phyloP scores from a whole-genome alignment of 2,113 vertebrate species.

The Fukomys damarensis region DNA sequence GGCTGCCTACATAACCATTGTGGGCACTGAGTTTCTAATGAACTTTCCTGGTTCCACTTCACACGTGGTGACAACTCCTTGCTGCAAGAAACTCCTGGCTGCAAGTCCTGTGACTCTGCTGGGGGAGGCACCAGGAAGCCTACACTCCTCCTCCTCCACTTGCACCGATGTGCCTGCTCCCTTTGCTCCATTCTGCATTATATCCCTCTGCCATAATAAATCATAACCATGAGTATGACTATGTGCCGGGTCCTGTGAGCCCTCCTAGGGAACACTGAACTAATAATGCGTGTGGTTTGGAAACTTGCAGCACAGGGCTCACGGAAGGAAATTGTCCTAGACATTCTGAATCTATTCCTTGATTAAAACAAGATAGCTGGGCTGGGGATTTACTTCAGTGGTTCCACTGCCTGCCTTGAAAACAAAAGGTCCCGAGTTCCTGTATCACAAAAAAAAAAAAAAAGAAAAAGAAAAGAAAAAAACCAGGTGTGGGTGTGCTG shows the following conservation, averaged over 20 bases:
- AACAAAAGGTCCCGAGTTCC: no score
- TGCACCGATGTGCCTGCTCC: not conserved
- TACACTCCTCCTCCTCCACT: not conserved
- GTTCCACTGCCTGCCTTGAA: no score
- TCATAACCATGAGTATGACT: not conserved
- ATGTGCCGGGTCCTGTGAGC: not conserved
- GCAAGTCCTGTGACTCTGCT: not conserved
- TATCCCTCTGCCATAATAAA: not conserved
- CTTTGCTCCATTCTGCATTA: not conserved
- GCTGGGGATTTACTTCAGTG: no score
- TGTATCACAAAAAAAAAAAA: no score
- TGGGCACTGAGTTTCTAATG: not conserved
- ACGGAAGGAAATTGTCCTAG: not conserved
- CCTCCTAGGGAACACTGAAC: not conserved
- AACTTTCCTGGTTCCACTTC: not conserved
- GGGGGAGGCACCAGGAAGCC: not conserved
- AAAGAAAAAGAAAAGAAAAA: no score
- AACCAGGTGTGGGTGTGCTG: no score
- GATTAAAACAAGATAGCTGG: not conserved
- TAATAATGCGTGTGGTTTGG: not conserved
- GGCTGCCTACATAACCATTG: not conserved
- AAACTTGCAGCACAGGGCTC: not conserved
- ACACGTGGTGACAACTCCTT: not conserved
- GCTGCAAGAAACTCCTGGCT: not conserved
- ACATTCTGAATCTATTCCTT: not conserved